Evolutionary conservation across 2,888 invertebrate species (phyloP).

Genomic region (Linyphia triangularis): DNA sequence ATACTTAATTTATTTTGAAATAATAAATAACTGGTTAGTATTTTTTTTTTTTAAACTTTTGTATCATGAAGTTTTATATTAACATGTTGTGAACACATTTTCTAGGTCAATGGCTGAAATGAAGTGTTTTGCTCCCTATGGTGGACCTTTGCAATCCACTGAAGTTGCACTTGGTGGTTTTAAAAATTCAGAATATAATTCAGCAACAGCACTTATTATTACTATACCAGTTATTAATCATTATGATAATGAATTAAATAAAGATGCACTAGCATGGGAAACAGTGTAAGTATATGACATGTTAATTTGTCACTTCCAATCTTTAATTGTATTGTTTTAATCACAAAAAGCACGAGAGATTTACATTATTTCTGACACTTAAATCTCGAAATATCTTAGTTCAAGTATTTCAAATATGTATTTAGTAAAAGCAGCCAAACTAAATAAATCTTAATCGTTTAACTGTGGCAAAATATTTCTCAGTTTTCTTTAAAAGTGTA

Average conservation of each 20-base stretch:
- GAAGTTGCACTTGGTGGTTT: slow-evolving; percentile 77
- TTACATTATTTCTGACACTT: too few relatives aligned
- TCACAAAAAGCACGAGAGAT: too few relatives aligned
- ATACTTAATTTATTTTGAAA: background rate
- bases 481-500: too few relatives aligned
- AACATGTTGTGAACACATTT: background rate
- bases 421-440: too few relatives aligned
- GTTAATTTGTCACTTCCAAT: background rate
- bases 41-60: too few relatives aligned
- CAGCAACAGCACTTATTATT: slow-evolving; percentile 91
- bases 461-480: too few relatives aligned
- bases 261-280: slow-evolving; percentile 92
- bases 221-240: slow-evolving; percentile 94
- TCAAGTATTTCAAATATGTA: too few relatives aligned
- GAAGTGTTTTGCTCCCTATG: slow-evolving; percentile 77
- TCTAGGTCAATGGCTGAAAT: slow-evolving; percentile 62
- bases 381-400: too few relatives aligned
- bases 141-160: slow-evolving; percentile 76
- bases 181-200: slow-evolving; percentile 83
- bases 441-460: too few relatives aligned
- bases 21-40: background rate
- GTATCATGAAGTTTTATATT: too few relatives aligned
- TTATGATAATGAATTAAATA: slow-evolving; percentile 87
- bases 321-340: too few relatives aligned
- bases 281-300: slow-evolving; percentile 80